Conservation (phyloP, 2,113 vertebrate genomes). For the Solea senegalensis region DNA sequence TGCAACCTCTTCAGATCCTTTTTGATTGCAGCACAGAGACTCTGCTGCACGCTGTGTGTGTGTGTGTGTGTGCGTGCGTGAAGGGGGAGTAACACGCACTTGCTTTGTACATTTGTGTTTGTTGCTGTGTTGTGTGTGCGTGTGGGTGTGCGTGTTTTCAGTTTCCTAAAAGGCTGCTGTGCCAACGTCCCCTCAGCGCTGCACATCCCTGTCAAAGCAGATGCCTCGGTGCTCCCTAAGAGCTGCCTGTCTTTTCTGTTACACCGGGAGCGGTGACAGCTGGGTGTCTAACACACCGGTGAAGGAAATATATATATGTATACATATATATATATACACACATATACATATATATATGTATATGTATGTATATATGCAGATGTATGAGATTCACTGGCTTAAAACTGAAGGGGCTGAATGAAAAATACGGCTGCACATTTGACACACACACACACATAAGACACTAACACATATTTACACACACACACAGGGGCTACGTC, state of each 20-base stretch:
- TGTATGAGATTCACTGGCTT: neutral
- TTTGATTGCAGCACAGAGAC: conserved; percentile 53
- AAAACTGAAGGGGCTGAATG: conserved; percentile 5
- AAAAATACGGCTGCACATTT: neutral
- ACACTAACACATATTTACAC: neutral
- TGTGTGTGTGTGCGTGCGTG: neutral
- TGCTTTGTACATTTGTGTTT: conserved; percentile 8
- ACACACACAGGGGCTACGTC: neutral
- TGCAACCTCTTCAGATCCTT: conserved; percentile 52
- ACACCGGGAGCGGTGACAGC: conserved; percentile 46
- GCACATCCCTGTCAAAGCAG: conserved; percentile 45
- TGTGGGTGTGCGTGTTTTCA: conserved; percentile 29
- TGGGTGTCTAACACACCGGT: conserved; percentile 4
- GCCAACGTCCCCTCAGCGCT: conserved; percentile 33
- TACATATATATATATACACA: no score
- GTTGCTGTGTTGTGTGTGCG: conserved; percentile 19
- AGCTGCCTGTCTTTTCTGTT: conserved; percentile 56
- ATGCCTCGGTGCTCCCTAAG: conserved; percentile 50
- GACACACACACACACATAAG: conserved; percentile 1
- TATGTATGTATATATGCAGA: neutral
- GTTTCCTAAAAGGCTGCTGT: conserved; percentile 31
- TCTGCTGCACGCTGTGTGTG: conserved; percentile 7
- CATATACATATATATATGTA: neutral
- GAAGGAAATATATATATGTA: conserved; percentile 1
- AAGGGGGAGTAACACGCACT: neutral